Percentiles rank a stretch among this genome's conserved stretches.
These are phyloP conservation scores for Ctenopoma multispine DNA, from an alignment of 2,797 vertebrate genomes.

Conservation along the genomic window DNA sequence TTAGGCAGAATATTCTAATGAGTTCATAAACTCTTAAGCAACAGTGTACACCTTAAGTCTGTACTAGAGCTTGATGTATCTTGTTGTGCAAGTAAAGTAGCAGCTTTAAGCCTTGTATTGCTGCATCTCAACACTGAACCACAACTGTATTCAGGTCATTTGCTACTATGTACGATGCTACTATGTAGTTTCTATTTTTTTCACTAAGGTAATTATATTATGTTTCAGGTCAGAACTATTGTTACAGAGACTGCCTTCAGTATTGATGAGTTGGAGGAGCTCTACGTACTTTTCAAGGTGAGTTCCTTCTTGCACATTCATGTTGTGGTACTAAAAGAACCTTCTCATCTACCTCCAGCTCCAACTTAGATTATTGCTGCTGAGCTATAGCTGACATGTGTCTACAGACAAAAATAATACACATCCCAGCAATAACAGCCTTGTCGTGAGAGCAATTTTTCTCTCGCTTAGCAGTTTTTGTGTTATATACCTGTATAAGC, in stretches of 20 bases:
- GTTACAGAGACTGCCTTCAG: slow-evolving; percentile 96
- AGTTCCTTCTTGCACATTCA: slow-evolving; percentile 36
- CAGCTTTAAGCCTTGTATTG: background rate
- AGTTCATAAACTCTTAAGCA: no score
- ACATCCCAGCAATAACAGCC: background rate
- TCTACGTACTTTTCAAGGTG: slow-evolving; percentile 97
- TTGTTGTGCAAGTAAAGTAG: no score
- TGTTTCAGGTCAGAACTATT: slow-evolving; percentile 92
- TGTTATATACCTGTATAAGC: background rate
- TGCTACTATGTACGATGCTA: background rate
- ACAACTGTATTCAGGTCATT: background rate
- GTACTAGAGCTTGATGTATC: no score
- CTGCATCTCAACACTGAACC: slow-evolving; percentile 6
- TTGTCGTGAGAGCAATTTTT: background rate
- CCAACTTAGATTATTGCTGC: background rate
- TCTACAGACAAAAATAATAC: background rate
- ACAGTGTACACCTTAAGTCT: no score
- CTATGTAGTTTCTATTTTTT: slow-evolving; percentile 10
- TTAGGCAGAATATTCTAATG: no score
- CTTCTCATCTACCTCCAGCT: background rate
- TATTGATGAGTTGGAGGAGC: slow-evolving; percentile 94
- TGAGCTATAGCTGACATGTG: background rate
- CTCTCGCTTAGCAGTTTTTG: background rate
- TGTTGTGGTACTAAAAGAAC: background rate
- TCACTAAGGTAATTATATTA: slow-evolving; percentile 3